phyloP scores from a whole-genome alignment of 2,113 vertebrate genomes.

The Baryphthengus martii region DNA sequence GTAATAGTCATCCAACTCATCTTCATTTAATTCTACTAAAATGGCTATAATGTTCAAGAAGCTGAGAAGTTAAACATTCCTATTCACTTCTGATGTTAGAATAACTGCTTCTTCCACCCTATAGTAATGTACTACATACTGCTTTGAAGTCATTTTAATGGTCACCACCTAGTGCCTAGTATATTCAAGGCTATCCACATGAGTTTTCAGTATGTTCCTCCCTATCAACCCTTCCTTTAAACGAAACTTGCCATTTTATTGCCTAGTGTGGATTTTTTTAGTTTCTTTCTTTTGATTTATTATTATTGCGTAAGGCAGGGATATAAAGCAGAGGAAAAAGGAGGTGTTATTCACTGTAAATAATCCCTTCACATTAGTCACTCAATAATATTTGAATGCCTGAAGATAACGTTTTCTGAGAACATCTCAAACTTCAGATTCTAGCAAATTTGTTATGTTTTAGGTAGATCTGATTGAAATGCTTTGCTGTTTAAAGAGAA shows the following conservation, averaged over 20 bases:
- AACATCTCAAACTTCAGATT: background rate
- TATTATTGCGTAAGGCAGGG: background rate
- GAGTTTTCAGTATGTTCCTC: background rate
- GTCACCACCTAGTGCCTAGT: background rate
- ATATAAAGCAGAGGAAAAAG: background rate
- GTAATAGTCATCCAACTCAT: constrained; percentile 33
- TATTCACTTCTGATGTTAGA: background rate
- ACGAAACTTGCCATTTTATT: background rate
- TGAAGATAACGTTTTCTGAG: background rate
- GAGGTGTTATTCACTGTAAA: background rate
- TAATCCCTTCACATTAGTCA: background rate
- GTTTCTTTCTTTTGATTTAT: background rate
- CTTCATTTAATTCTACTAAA: constrained; percentile 43
- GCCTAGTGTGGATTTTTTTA: background rate
- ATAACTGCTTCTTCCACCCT: background rate
- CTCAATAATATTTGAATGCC: background rate
- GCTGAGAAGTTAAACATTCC: background rate
- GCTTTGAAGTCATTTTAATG: background rate
- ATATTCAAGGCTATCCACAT: background rate
- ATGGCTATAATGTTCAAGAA: constrained; percentile 42
- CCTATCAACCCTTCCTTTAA: background rate
- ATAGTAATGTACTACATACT: background rate
- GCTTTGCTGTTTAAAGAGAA: background rate
- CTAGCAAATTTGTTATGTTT: background rate
- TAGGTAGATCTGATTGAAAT: background rate